A percentile compares a stretch with the other conserved stretches of the same genome.
These are phyloP conservation scores for Galleria mellonella DNA, from an alignment of 1,140 invertebrate species.

Conservation along the genomic window DNA sequence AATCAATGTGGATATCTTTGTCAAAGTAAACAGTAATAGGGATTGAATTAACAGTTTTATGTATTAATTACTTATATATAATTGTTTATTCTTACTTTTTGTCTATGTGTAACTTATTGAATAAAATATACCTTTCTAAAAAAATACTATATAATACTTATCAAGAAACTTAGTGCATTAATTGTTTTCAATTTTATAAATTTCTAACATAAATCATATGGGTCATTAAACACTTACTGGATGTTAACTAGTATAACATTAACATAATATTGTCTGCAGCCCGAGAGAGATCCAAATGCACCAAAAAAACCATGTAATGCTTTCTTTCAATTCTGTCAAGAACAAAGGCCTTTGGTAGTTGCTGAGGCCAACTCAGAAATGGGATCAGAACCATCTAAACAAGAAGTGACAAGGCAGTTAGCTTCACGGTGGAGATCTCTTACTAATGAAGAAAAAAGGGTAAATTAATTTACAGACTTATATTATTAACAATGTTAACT, in stretches of 20 bases:
- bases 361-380: slow-evolving; percentile 77
- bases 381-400: slow-evolving; percentile 82
- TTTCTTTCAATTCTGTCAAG: slow-evolving; percentile 88
- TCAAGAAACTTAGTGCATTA: no score
- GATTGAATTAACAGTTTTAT: no score
- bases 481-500: background rate
- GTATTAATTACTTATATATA: no score
- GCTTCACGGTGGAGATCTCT: slow-evolving; percentile 84
- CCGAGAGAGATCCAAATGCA: slow-evolving; percentile 82
- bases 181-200: no score
- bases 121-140: no score
- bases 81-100: no score
- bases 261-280: slow-evolving; percentile 30
- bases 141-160: no score
- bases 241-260: background rate
- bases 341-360: slow-evolving; percentile 83
- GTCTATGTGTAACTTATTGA: no score
- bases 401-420: slow-evolving; percentile 83
- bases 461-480: slow-evolving; percentile 42
- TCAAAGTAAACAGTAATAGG: no score
- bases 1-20: no score
- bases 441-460: slow-evolving; percentile 81
- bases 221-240: no score
- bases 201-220: no score
- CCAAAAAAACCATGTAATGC: slow-evolving; percentile 87